Conservation (phyloP, 2,113 vertebrate genomes). For the Isurus oxyrinchus region DNA sequence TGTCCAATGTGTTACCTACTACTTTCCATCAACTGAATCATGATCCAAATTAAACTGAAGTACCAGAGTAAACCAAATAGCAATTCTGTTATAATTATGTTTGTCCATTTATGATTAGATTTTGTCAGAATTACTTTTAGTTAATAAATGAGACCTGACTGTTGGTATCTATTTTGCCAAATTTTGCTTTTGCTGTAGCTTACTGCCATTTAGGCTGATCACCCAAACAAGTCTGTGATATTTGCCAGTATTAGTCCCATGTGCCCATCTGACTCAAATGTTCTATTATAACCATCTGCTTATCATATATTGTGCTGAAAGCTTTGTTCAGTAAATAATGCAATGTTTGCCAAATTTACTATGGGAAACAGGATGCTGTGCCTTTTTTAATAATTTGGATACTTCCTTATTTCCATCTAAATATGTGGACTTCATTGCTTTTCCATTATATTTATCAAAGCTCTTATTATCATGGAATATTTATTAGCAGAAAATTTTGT, state of each 20-base stretch:
- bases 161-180: neutral
- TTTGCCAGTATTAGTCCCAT: neutral
- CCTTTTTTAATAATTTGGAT: slow-evolving; percentile 17
- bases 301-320: neutral
- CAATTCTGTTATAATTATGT: neutral
- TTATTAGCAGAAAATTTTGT: neutral
- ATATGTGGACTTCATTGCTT: slow-evolving; percentile 18
- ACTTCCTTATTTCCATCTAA: neutral
- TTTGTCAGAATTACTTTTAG: neutral
- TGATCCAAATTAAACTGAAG: neutral
- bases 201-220: neutral
- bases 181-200: neutral
- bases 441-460: slow-evolving; percentile 11
- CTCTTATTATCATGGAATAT: slow-evolving; percentile 18
- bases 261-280: neutral
- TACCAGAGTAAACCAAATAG: neutral
- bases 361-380: neutral
- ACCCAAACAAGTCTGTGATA: neutral
- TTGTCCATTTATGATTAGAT: neutral
- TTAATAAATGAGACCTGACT: neutral
- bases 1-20: neutral
- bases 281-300: slow-evolving; percentile 16
- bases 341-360: slow-evolving; percentile 14
- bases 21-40: neutral
- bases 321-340: slow-evolving; percentile 5